These are phyloP conservation scores for Torymus texanus DNA, from an alignment of 2,888 invertebrate species.

Conservation along the genomic window DNA sequence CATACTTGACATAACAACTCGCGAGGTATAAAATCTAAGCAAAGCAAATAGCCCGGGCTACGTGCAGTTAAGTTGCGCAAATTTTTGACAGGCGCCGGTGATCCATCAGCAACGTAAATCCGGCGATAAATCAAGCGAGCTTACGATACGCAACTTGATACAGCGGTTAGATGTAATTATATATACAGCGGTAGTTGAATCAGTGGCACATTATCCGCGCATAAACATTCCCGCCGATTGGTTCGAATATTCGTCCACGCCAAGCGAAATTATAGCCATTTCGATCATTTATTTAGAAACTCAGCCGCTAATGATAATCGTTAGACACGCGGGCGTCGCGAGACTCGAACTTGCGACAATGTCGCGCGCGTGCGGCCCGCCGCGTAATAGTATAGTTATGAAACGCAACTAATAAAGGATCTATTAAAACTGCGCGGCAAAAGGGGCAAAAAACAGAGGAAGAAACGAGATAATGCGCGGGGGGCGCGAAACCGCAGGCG, in stretches of 20 bases:
- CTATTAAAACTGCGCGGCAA: conserved; percentile 18
- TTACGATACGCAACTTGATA: neutral
- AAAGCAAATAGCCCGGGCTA: too few relatives aligned
- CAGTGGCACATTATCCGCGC: too few relatives aligned
- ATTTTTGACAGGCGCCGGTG: neutral
- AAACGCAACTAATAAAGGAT: conserved; percentile 50
- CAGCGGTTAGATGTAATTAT: too few relatives aligned
- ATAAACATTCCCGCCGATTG: too few relatives aligned
- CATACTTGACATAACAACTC: conserved; percentile 6
- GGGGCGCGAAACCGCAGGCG: conserved; percentile 39
- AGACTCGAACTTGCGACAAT: conserved; percentile 34
- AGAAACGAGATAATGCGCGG: conserved; percentile 11
- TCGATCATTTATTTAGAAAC: conserved; percentile 22
- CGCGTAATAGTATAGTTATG: conserved; percentile 36
- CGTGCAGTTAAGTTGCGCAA: conserved; percentile 15
- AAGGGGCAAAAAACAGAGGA: neutral
- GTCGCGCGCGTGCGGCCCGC: conserved; percentile 20
- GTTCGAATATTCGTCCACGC: too few relatives aligned
- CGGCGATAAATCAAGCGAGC: conserved; percentile 8
- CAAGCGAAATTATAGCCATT: conserved; percentile 15
- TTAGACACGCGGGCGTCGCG: neutral
- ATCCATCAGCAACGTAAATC: conserved; percentile 12
- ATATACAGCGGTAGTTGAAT: too few relatives aligned
- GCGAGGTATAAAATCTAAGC: neutral
- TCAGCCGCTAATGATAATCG: neutral